phyloP scores from a whole-genome alignment of 1,140 invertebrate species.

The Brachionus rotundiformis region DNA sequence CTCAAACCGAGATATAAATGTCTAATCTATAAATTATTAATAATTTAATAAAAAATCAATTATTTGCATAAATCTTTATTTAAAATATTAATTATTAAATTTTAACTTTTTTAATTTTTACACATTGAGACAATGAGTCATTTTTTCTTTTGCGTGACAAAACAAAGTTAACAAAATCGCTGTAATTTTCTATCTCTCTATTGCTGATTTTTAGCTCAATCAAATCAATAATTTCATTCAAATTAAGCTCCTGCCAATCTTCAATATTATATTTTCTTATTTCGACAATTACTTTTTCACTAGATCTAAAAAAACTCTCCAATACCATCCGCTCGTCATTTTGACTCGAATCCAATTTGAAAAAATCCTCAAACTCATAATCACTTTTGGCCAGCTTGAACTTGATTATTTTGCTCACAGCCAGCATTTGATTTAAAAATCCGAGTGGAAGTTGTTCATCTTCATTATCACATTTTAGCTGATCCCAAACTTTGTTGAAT shows the following conservation, averaged over 20 bases:
- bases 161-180: neutral
- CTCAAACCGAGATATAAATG: no score
- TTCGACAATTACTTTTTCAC: neutral
- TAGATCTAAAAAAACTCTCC: neutral
- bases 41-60: neutral
- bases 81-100: neutral
- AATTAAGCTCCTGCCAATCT: neutral
- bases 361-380: neutral
- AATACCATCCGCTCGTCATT: neutral
- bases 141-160: neutral
- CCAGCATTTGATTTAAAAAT: slow-evolving; percentile 47
- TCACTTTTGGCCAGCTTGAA: neutral
- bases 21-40: no score
- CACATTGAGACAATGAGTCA: neutral
- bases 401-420: neutral
- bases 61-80: no score
- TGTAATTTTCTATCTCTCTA: neutral
- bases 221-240: neutral
- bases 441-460: neutral
- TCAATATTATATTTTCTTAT: neutral
- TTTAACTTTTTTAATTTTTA: neutral
- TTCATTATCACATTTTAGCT: neutral
- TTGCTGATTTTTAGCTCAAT: neutral
- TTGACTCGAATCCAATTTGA: neutral
- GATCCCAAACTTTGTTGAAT: neutral